Conservation (phyloP, 1,140 invertebrate species). For the Gonioctena quinquepunctata region DNA sequence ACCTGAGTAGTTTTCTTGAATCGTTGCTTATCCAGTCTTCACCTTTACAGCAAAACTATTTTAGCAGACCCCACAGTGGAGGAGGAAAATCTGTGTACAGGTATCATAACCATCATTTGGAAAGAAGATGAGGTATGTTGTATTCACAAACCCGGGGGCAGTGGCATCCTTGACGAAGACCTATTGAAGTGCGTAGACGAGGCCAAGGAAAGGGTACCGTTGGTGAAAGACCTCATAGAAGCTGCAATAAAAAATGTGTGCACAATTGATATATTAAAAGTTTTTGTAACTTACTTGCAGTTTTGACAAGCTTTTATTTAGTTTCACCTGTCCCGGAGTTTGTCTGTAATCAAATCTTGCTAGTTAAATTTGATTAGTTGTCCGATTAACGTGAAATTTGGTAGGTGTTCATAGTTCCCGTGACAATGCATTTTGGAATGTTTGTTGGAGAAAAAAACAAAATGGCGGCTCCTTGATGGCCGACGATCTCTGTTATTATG, state of each 20-base stretch:
- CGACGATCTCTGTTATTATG: too few relatives aligned
- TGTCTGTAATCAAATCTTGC: too few relatives aligned
- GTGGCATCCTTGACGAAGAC: slow-evolving; percentile 46
- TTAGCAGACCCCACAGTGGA: slow-evolving; percentile 63
- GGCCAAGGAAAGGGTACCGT: slow-evolving; percentile 38
- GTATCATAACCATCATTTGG: slow-evolving; percentile 50
- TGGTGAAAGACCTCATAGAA: slow-evolving; percentile 44
- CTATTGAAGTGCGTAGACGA: slow-evolving; percentile 48
- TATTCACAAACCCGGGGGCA: slow-evolving; percentile 54
- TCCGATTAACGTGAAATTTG: too few relatives aligned
- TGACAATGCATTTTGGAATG: too few relatives aligned
- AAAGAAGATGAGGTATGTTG: slow-evolving; percentile 50
- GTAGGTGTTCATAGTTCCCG: too few relatives aligned
- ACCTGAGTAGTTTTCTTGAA: background rate
- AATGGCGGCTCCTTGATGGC: too few relatives aligned
- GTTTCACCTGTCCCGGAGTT: too few relatives aligned
- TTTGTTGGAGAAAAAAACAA: too few relatives aligned
- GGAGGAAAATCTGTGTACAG: slow-evolving; percentile 60
- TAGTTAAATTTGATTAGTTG: too few relatives aligned
- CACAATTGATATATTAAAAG: too few relatives aligned
- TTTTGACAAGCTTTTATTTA: too few relatives aligned
- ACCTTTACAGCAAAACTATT: slow-evolving; percentile 57
- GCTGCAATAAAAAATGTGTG: slow-evolving; percentile 33
- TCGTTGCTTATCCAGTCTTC: slow-evolving; percentile 38
- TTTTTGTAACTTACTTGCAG: too few relatives aligned